phyloP scores from a whole-genome alignment of 2,797 vertebrate genomes.

The Pipistrellus nathusii region DNA sequence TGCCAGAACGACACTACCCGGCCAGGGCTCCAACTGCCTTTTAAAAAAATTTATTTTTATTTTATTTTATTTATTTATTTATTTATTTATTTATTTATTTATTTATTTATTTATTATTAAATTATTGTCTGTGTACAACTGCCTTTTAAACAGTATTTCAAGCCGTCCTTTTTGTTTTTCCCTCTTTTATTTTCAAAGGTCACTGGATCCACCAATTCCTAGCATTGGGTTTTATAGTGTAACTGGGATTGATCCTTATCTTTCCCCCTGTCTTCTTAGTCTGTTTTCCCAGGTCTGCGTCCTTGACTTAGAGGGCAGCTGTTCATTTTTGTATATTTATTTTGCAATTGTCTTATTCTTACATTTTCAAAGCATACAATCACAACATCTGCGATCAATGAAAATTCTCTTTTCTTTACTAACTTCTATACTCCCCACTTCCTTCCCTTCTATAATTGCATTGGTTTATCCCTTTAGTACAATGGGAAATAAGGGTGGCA shows the following conservation, averaged over 20 bases:
- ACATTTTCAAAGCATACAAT: neutral
- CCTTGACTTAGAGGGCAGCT: neutral
- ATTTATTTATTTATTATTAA: too few species aligned
- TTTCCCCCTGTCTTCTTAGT: neutral
- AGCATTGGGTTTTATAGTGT: neutral
- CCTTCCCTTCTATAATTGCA: neutral
- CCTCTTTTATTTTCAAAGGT: neutral
- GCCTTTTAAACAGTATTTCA: neutral
- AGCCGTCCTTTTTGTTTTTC: neutral
- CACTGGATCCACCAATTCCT: neutral
- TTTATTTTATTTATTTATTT: too few species aligned
- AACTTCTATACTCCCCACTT: constrained; percentile 32
- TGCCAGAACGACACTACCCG: neutral
- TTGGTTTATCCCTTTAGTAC: neutral
- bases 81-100: too few species aligned
- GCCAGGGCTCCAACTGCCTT: neutral
- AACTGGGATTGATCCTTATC: constrained; percentile 7
- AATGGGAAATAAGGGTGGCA: neutral
- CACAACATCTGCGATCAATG: neutral
- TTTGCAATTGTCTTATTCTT: constrained; percentile 37
- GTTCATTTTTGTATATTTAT: constrained; percentile 36
- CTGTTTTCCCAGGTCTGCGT: neutral
- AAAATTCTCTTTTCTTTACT: neutral
- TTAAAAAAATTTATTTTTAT: too few species aligned
- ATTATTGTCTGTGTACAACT: too few species aligned